Evolutionary conservation across 1,140 invertebrate species (phyloP).

Genomic region (Leptopilina boulardi): DNA sequence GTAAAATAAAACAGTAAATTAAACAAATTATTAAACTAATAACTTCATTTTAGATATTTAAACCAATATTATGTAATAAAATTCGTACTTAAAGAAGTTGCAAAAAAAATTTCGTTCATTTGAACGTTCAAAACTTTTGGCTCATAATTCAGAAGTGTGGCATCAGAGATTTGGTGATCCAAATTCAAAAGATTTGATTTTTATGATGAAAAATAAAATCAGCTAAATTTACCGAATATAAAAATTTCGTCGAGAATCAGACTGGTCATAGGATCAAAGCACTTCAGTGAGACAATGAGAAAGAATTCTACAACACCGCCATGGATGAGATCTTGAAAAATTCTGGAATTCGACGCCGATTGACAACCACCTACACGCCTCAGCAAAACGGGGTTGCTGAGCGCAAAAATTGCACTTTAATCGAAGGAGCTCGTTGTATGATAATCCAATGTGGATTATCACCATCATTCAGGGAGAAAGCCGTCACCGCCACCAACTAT

Average conservation of each 20-base stretch:
- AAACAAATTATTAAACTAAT: no score
- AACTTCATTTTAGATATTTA: no score
- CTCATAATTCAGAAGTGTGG: no score
- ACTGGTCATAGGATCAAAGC: constrained; percentile 56
- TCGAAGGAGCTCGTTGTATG: constrained; percentile 25
- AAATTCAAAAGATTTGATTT: no score
- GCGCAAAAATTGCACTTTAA: constrained; percentile 64
- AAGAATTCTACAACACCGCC: constrained; percentile 43
- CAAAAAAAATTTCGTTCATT: no score
- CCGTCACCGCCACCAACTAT: constrained; percentile 50
- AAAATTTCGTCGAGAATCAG: constrained; percentile 52
- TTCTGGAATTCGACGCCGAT: constrained; percentile 37
- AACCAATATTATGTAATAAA: no score
- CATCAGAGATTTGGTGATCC: no score
- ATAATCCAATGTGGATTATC: constrained; percentile 45
- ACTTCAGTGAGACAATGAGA: constrained; percentile 56
- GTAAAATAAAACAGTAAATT: no score
- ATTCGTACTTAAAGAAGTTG: no score
- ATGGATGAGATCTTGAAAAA: constrained; percentile 48
- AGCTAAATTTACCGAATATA: constrained; percentile 53
- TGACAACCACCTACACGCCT: constrained; percentile 47
- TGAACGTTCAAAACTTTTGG: no score
- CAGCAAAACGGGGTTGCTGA: constrained; percentile 73
- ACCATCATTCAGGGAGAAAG: constrained; percentile 47
- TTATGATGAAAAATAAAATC: no score